A percentile compares a stretch with the other conserved stretches of the same genome.
Evolutionary conservation across 2,113 vertebrate species (phyloP).

Genomic region (Chamaea fasciata): DNA sequence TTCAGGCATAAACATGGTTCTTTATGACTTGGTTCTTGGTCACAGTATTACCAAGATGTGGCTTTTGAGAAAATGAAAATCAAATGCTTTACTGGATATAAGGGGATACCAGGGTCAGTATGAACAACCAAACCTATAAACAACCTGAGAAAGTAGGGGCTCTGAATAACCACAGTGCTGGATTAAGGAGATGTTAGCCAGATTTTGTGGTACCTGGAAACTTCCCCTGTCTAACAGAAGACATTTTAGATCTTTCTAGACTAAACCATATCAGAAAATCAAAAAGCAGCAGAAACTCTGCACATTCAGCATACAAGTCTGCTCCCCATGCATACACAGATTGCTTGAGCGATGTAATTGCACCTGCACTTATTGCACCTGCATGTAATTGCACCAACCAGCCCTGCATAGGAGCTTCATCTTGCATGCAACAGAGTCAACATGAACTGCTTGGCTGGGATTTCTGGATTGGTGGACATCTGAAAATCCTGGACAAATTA

Average conservation of each 20-base stretch:
- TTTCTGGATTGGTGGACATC: not conserved
- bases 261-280: not conserved
- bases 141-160: not conserved
- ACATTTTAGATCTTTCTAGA: not conserved
- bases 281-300: not conserved
- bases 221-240: not conserved
- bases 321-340: fast-evolving
- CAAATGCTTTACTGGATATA: not conserved
- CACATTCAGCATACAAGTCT: fast-evolving
- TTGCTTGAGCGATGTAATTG: fast-evolving
- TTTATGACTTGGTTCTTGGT: not conserved
- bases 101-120: not conserved
- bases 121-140: not conserved
- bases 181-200: not conserved
- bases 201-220: not conserved
- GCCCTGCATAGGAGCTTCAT: not conserved
- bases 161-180: not conserved
- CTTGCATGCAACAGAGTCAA: not conserved
- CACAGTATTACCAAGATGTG: not conserved
- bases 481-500: not conserved
- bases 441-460: not conserved
- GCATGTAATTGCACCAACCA: not conserved
- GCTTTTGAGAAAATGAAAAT: not conserved
- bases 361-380: not conserved
- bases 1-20: not conserved